Conservation (phyloP, 2,888 invertebrate genomes). For the Thymelicus sylvestris region DNA sequence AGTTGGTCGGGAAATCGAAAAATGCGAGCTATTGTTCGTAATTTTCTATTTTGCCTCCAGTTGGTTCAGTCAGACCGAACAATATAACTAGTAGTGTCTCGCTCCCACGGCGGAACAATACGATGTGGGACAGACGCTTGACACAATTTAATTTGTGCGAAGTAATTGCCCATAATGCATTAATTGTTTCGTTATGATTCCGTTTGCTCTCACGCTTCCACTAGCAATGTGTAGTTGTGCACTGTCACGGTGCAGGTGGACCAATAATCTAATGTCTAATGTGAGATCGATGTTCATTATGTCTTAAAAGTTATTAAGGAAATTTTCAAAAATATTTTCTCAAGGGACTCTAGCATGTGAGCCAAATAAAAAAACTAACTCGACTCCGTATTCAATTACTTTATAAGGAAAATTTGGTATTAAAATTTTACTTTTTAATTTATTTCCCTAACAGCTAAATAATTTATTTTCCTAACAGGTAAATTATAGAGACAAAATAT, state of each 20-base stretch:
- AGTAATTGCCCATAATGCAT: conserved; percentile 57
- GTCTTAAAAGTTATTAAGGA: not conserved
- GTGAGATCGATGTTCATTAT: not conserved
- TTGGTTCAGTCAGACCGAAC: conserved; percentile 62
- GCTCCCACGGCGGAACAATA: conserved; percentile 78
- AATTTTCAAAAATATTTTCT: too few relatives aligned
- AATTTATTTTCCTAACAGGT: too few relatives aligned
- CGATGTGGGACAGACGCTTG: conserved; percentile 81
- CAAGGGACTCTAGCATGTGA: too few relatives aligned
- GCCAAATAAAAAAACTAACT: too few relatives aligned
- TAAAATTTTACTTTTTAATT: too few relatives aligned
- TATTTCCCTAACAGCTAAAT: too few relatives aligned
- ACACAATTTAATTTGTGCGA: conserved; percentile 80
- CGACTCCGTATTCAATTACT: too few relatives aligned
- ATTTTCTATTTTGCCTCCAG: conserved; percentile 78
- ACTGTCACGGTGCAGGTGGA: conserved; percentile 4
- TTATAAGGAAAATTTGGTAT: too few relatives aligned
- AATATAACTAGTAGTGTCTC: conserved; percentile 63
- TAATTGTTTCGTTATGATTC: conserved; percentile 58
- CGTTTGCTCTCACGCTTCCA: conserved; percentile 70
- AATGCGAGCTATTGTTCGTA: conserved; percentile 70
- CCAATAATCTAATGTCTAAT: not conserved
- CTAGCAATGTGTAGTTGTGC: conserved; percentile 44
- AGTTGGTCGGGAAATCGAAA: conserved; percentile 60
- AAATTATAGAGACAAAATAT: too few relatives aligned